Conservation (phyloP, 1,140 invertebrate species). For the Panagrolaimus sp. region DNA sequence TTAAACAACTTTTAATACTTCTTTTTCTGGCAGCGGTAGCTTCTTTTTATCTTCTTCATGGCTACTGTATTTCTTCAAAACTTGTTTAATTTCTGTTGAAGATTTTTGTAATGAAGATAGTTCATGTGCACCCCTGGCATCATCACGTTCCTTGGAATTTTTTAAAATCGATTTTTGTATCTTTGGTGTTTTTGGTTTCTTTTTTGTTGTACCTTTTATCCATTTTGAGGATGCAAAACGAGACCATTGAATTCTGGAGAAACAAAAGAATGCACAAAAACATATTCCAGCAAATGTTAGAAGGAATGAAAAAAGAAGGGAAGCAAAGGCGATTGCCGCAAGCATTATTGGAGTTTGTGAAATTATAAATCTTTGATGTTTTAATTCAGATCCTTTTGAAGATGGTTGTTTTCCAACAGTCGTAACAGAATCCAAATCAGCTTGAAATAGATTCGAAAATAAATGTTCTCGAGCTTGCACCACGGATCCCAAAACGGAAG, state of each 20-base stretch:
- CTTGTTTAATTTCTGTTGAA: too few relatives aligned
- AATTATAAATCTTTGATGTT: not conserved
- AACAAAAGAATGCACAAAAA: constrained; percentile 5
- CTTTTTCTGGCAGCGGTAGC: too few relatives aligned
- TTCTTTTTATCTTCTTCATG: too few relatives aligned
- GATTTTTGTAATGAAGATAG: too few relatives aligned
- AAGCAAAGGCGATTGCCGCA: not conserved
- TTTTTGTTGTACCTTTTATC: not conserved
- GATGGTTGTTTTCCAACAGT: not conserved
- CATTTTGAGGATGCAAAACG: not conserved
- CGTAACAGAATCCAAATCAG: not conserved
- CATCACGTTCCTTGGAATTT: too few relatives aligned
- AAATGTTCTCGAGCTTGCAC: constrained; percentile 8
- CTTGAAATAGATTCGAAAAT: not conserved
- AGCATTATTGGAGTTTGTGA: too few relatives aligned
- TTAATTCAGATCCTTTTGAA: not conserved
- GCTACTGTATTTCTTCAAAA: too few relatives aligned
- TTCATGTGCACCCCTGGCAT: too few relatives aligned
- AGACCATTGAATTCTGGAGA: not conserved
- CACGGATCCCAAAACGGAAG: not conserved
- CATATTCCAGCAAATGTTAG: not conserved
- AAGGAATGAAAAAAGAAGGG: not conserved
- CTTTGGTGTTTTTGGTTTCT: too few relatives aligned
- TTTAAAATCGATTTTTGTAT: too few relatives aligned
- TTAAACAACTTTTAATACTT: too few relatives aligned